Evolutionary conservation across 2,797 vertebrate genomes (phyloP), one percentile per base, ranked within the genome.

Genomic region (Channa striata): DNA sequence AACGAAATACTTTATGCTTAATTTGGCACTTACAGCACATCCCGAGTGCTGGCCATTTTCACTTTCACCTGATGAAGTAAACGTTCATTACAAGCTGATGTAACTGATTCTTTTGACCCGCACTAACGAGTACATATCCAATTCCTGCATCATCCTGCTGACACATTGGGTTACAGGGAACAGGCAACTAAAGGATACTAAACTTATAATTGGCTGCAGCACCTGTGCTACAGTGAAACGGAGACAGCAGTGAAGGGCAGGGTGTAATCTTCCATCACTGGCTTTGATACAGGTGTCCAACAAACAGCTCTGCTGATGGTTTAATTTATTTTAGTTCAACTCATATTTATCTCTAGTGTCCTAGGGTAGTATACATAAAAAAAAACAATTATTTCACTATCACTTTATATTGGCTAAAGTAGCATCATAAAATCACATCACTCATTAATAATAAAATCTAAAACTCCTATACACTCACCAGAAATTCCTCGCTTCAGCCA

Each of bases 401-500:
- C 14, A 19, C 44, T 5, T 60, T 42, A 54, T 14, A 3, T 11
- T 13, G 21, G 16, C 0, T 33, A 8, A 9, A 14, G 1, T 2
- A 52, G 20, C 43, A 60, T 14, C 33, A 36, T 6, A 6, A 37
- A 49, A 65, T 25, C 10, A 25, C 6, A 14, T 58, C 9, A 33
- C n/a, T 36, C 2, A 9, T 16, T 20, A 52, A 33, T 10, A 8
- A 46, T 39, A 23, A 52, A 39, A 50, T 65, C 30, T 25, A 17
- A 77, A 59, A 40, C 14, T 13, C 21, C 14, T 11, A 17, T 6
- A 77, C 59, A 83, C 88, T 80, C 19, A 97, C 97, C 96, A 86
- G 96, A 97, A 66, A 97, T 90, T 39, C 96, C 96, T 75, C 96
- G 92, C 80, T 98, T 97, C 33, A 97, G 92, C 97, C 97, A 97